Conservation (phyloP, 2,797 vertebrate species). For the Sebastiscus tertius region DNA sequence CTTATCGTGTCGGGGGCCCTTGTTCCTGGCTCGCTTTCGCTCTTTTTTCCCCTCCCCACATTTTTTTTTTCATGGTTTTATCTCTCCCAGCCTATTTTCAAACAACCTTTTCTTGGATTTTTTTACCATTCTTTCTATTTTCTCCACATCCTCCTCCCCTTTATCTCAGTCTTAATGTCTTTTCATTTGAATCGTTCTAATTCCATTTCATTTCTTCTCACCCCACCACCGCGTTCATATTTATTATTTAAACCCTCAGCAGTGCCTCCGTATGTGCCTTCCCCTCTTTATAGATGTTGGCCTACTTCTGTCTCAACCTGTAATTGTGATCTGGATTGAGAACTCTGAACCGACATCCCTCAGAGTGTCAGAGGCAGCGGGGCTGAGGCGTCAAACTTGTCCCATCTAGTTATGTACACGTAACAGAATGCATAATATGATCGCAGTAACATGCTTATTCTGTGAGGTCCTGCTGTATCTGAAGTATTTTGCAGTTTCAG, state of each 20-base stretch:
- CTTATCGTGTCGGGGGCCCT: slow-evolving; percentile 42
- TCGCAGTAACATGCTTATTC: neutral
- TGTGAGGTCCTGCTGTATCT: neutral
- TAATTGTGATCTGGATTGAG: slow-evolving; percentile 58
- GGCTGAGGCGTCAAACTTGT: slow-evolving; percentile 10
- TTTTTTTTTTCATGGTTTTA: slow-evolving; percentile 21
- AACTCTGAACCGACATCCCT: slow-evolving; percentile 26
- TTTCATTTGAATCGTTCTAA: slow-evolving; percentile 60
- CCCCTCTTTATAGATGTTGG: slow-evolving; percentile 58
- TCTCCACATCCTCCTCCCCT: slow-evolving; percentile 7
- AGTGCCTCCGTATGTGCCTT: slow-evolving; percentile 52
- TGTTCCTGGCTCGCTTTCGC: slow-evolving; percentile 37
- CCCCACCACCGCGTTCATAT: slow-evolving; percentile 46
- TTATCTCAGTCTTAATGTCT: slow-evolving; percentile 52
- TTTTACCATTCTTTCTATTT: slow-evolving; percentile 37
- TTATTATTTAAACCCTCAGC: slow-evolving; percentile 75
- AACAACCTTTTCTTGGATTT: slow-evolving; percentile 28
- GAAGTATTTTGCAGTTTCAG: neutral
- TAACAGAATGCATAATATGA: neutral
- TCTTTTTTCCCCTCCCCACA: neutral
- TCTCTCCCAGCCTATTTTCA: slow-evolving; percentile 38
- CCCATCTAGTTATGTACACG: neutral
- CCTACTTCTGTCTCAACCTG: slow-evolving; percentile 76
- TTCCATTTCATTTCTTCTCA: slow-evolving; percentile 50
- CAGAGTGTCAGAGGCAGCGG: slow-evolving; percentile 1